Conservation (phyloP, 1,140 invertebrate species). For the Leguminivora glycinivorella region DNA sequence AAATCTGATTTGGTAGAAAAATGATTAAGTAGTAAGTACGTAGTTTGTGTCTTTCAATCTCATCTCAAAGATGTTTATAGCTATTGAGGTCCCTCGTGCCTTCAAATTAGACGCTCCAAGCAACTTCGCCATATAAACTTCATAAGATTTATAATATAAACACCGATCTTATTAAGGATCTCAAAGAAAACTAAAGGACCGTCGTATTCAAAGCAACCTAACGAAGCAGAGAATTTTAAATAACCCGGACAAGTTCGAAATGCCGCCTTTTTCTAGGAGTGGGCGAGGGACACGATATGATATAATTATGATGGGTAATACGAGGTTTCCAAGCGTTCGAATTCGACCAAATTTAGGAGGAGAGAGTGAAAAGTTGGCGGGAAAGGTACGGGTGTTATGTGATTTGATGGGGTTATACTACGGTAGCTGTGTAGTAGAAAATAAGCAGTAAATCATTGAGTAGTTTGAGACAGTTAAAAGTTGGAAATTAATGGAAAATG, state of each 20-base stretch:
- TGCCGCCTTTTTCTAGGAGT: not conserved
- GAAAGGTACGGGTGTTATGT: not conserved
- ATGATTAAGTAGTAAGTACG: too few relatives aligned
- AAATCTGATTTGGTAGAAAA: too few relatives aligned
- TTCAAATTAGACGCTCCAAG: not conserved
- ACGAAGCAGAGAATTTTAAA: not conserved
- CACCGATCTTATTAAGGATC: not conserved
- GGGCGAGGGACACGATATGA: not conserved
- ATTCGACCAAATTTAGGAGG: constrained; percentile 23
- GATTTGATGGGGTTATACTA: constrained; percentile 49
- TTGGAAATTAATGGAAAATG: too few relatives aligned
- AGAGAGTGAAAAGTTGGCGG: not conserved
- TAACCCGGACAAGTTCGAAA: not conserved
- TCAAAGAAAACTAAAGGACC: constrained; percentile 14
- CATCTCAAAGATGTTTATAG: too few relatives aligned
- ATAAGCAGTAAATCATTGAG: not conserved
- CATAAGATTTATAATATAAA: not conserved
- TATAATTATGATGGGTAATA: constrained; percentile 19
- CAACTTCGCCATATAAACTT: not conserved
- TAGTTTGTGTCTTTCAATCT: too few relatives aligned
- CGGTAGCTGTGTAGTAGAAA: constrained; percentile 38
- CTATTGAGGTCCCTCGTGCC: too few relatives aligned
- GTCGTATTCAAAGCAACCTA: not conserved
- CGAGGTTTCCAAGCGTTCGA: not conserved
- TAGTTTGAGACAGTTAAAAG: too few relatives aligned